Evolutionary conservation across 2,113 vertebrate species (phyloP), one percentile per base, ranked within the genome.

Genomic region (Alligator sinensis): DNA sequence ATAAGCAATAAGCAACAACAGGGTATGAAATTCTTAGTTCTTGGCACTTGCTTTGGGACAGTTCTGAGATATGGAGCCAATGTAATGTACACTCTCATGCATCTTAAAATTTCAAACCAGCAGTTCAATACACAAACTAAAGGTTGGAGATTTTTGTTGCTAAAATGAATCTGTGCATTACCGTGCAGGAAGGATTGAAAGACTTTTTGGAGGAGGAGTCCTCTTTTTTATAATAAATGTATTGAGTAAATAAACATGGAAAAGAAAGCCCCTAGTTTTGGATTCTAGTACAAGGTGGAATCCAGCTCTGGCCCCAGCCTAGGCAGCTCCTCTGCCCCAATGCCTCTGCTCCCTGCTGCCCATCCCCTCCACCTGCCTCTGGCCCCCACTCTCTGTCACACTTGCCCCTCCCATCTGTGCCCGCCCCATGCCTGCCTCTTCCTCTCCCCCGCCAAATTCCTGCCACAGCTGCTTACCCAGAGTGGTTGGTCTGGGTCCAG

Each of bases 11-110:
- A 92, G 88, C 83, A 75, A 87, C 0, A 2, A 80, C 82, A 92
- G 60, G 89, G 66, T 24, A n/a, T 55, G 54, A 85, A 97, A 91
- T 77, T 87, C 75, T 86, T 96, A 87, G 91, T 92, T 96, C 77
- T 88, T 86, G 18, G 70, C 82, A 47, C 75, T 90, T 89, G 78
- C 92, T 93, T 94, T 90, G 94, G 93, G 90, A 94, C 78, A 27
- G 86, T 82, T 90, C 86, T 58, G 86, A 96, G 84, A 60, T 88
- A 91, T 79, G 91, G 27, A 80, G 95, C 77, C 87, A 94, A 77
- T 0, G 1, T 80, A 94, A 86, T 54, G 68, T 27, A 91, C 70
- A 68, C 77, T 80, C 93, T 95, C 47, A 91, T 92, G 61, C 27
- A 2, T 80, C 88, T 95, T 92, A 87, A 84, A 92, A 95, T 95